A percentile compares a stretch with the other conserved stretches of the same genome.
These are phyloP conservation scores for Allacma fusca DNA, from an alignment of 2,888 invertebrate genomes.

Conservation along the genomic window DNA sequence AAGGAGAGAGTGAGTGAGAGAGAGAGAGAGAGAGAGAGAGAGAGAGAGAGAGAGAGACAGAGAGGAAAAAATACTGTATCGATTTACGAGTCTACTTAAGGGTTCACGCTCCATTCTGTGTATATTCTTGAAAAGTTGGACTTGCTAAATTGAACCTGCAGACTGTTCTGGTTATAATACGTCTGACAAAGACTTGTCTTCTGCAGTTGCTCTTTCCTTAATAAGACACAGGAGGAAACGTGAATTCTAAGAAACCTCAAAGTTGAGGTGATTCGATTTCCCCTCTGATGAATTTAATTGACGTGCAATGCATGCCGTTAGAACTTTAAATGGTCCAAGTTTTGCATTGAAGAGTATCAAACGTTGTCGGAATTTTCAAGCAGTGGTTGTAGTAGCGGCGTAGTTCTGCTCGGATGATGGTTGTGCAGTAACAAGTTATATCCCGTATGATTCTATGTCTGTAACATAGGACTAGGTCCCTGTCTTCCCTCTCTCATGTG, in stretches of 20 bases:
- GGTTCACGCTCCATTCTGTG: background rate
- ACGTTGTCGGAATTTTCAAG: constrained; percentile 37
- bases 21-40: too few species aligned
- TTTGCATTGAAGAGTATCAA: constrained; percentile 42
- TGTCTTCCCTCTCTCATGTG: too few species aligned
- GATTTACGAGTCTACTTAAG: constrained; percentile 26
- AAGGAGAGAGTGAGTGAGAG: too few species aligned
- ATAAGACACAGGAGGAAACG: constrained; percentile 30
- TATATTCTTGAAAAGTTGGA: background rate
- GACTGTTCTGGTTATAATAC: background rate
- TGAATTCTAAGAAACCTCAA: constrained; percentile 38
- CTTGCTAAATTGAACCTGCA: background rate
- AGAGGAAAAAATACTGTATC: constrained; percentile 29
- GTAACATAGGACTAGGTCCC: too few species aligned
- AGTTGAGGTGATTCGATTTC: constrained; percentile 41
- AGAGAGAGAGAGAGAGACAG: background rate
- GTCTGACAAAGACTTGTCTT: constrained; percentile 28
- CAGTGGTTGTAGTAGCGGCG: constrained; percentile 16
- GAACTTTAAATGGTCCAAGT: constrained; percentile 48
- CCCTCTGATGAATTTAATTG: constrained; percentile 49
- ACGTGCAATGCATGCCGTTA: constrained; percentile 48
- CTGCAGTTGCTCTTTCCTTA: constrained; percentile 33
- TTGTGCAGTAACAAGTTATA: background rate
- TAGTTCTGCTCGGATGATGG: background rate
- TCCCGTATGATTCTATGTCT: background rate